These are phyloP conservation scores for Nymphalis urticae DNA, from an alignment of 2,888 invertebrate species.

Conservation along the genomic window DNA sequence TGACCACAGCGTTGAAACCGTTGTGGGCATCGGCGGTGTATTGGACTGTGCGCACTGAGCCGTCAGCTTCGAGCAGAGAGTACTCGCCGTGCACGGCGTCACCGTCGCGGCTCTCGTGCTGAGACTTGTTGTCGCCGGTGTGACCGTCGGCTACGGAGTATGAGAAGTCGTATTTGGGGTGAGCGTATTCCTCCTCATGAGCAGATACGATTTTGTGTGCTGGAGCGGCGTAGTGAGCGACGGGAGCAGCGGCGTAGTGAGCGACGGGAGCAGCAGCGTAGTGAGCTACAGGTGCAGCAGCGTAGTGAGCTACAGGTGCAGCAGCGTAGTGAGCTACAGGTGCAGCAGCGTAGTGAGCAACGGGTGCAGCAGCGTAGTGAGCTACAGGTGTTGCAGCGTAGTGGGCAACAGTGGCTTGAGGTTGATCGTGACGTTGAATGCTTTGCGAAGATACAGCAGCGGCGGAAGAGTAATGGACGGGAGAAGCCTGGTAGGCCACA, in stretches of 20 bases:
- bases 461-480: slow-evolving; percentile 45
- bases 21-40: slow-evolving; percentile 73
- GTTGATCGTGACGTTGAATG: slow-evolving; percentile 65
- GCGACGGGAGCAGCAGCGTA: slow-evolving; percentile 44
- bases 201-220: slow-evolving; percentile 58
- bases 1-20: slow-evolving; percentile 55
- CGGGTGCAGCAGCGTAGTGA: slow-evolving; percentile 44
- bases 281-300: slow-evolving; percentile 41
- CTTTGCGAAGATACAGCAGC: slow-evolving; percentile 57
- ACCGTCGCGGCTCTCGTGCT: slow-evolving; percentile 78
- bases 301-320: slow-evolving; percentile 40
- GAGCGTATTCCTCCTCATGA: slow-evolving; percentile 51
- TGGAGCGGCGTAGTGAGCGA: slow-evolving; percentile 57
- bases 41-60: slow-evolving; percentile 75
- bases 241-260: slow-evolving; percentile 44
- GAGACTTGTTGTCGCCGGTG: slow-evolving; percentile 68
- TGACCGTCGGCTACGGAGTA: slow-evolving; percentile 78
- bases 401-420: slow-evolving; percentile 43
- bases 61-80: slow-evolving; percentile 69
- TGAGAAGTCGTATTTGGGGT: slow-evolving; percentile 54
- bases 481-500: slow-evolving; percentile 42
- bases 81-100: slow-evolving; percentile 82
- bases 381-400: slow-evolving; percentile 46
- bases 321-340: slow-evolving; percentile 48
- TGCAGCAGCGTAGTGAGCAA: slow-evolving; percentile 43